Percentiles rank a stretch among this genome's conserved stretches.
Evolutionary conservation across 2,888 invertebrate species (phyloP).

Genomic region (Nymphalis polychloros): DNA sequence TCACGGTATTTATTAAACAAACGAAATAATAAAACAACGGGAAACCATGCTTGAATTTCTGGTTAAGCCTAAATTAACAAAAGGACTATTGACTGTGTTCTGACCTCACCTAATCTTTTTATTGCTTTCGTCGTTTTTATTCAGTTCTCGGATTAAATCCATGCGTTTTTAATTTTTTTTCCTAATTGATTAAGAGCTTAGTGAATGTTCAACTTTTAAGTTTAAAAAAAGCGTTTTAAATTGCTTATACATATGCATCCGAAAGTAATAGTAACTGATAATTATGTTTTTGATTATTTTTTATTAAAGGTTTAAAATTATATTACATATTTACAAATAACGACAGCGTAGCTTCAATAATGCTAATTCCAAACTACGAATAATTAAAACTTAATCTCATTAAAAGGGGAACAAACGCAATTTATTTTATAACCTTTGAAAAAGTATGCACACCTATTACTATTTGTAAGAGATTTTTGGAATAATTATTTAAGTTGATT

Average conservation of each 20-base stretch:
- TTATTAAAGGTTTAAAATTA: too few relatives aligned
- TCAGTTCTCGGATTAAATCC: slow-evolving; percentile 11
- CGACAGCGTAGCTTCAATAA: too few relatives aligned
- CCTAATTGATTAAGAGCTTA: not conserved
- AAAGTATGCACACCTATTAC: too few relatives aligned
- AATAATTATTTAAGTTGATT: not conserved
- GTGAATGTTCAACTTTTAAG: not conserved
- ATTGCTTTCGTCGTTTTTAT: slow-evolving; percentile 24
- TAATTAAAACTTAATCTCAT: too few relatives aligned
- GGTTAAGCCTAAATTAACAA: slow-evolving; percentile 17
- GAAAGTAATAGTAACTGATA: too few relatives aligned
- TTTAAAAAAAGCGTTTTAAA: not conserved
- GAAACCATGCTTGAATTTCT: slow-evolving; percentile 18
- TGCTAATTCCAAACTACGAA: too few relatives aligned
- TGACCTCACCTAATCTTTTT: slow-evolving; percentile 17
- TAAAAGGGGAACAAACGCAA: too few relatives aligned
- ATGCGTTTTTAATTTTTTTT: not conserved
- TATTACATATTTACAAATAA: too few relatives aligned
- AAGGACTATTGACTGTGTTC: slow-evolving; percentile 8
- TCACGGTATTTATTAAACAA: slow-evolving; percentile 7
- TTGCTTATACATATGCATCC: too few relatives aligned
- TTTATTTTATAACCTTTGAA: too few relatives aligned
- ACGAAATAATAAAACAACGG: slow-evolving; percentile 12
- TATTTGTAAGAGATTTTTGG: not conserved
- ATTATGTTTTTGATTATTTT: too few relatives aligned